Base-by-base conservation (phyloP, 2,888 invertebrate species). In the Prosapia bicincta region DNA sequence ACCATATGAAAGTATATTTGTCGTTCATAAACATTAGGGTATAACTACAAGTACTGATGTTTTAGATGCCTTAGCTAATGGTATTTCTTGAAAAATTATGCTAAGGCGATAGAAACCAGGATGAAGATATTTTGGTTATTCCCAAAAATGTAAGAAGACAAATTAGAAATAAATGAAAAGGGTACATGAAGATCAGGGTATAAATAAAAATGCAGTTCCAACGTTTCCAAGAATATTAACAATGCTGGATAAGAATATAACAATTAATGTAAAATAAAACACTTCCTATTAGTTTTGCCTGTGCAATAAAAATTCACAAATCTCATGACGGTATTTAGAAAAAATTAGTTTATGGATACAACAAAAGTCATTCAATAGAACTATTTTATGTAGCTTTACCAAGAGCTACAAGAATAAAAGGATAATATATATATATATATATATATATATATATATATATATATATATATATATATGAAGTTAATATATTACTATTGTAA, bases 41-140 rank as follows among this genome's bases (percentile, higher is more conserved):
- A 82, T 83, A 15, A 82, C 82, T 65, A 82, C 82, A 24, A 83
- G 82, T 71, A 82, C 83, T 7, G 82, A 82, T 71, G 82, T 83
- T 0, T 25, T 78, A 66, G 82, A 83, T 81, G 83, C 83, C 26
- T 80, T 83, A 71, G 82, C 80, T 6, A 83, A 83, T 78, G 82
- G 83, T 28, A 81, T 81, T 25, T n/a, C n/a, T n/a, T n/a, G n/a
- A n/a, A n/a, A n/a, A n/a, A n/a, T n/a, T n/a, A n/a, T n/a, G n/a
- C n/a, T n/a, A 80, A 76, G 78, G 83, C 30, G 82, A 82, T 7
- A 2, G 2, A 3, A 13, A 38, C 13, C 13, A 38, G 2, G 13
- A 15, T 38, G 38, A 23, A 13, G 66, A 66, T 3, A 13, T 66
- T 1, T 66, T 23, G 7, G 20, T 66, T 20, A 20, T 66, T 23